Evolutionary conservation across 2,888 invertebrate species (phyloP).

Genomic region (Rhingia rostrata): DNA sequence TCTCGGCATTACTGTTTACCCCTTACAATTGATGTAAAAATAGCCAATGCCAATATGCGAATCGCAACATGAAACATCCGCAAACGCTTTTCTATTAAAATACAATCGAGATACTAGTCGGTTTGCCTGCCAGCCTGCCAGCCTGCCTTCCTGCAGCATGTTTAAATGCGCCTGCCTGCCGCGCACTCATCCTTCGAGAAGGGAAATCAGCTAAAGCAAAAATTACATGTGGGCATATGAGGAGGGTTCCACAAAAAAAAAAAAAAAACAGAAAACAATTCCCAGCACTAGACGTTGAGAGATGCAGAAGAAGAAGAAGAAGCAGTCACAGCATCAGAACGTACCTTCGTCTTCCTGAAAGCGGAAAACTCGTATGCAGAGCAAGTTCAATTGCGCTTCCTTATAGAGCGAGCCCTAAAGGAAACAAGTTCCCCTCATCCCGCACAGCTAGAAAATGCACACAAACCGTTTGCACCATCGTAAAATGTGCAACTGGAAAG

Average conservation of each 20-base stretch:
- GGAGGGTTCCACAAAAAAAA: conserved; percentile 54
- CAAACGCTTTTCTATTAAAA: conserved; percentile 74
- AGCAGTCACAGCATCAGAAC: conserved; percentile 13
- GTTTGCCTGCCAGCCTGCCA: conserved; percentile 59
- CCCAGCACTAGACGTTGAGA: conserved; percentile 7
- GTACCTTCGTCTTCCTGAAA: conserved; percentile 70
- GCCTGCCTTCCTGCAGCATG: conserved; percentile 58
- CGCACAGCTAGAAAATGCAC: conserved; percentile 10
- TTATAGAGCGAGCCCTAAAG: conserved; percentile 72
- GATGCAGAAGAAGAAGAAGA: conserved; percentile 9
- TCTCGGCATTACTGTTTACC: conserved; percentile 56
- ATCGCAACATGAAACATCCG: conserved; percentile 72
- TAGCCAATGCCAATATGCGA: conserved; percentile 71
- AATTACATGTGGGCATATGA: conserved; percentile 68
- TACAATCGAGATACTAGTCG: conserved; percentile 70
- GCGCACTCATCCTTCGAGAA: conserved; percentile 60
- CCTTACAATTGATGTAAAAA: conserved; percentile 73
- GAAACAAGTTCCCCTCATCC: conserved; percentile 63
- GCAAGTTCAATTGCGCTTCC: conserved; percentile 73
- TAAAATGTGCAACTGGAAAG: conserved; percentile 55
- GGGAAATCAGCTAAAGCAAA: conserved; percentile 69
- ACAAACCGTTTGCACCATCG: conserved; percentile 39
- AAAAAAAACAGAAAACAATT: conserved; percentile 40
- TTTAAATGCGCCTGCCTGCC: conserved; percentile 9
- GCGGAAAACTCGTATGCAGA: conserved; percentile 71